These are phyloP conservation scores for Muntiacus reevesi DNA, from an alignment of 2,113 vertebrate genomes.

Conservation along the genomic window DNA sequence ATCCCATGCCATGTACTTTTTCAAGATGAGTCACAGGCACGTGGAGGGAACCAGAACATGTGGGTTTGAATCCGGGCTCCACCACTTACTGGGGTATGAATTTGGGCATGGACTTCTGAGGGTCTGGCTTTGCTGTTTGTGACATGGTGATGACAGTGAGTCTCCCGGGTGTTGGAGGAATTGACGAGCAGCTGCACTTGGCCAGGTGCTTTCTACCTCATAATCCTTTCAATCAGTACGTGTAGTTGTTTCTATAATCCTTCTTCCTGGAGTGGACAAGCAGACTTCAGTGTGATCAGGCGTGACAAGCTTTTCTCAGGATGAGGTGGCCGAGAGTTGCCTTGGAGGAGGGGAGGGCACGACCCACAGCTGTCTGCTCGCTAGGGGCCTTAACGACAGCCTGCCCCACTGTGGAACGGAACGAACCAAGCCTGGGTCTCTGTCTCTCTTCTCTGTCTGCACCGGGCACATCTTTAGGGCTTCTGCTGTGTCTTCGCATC, in stretches of 20 bases:
- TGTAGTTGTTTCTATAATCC: not conserved
- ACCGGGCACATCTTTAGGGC: not conserved
- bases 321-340: not conserved
- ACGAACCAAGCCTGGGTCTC: not conserved
- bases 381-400: not conserved
- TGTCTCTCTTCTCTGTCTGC: not conserved
- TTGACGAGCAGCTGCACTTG: fast-evolving
- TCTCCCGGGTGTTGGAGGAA: not conserved
- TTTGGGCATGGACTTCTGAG: not conserved
- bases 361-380: not conserved
- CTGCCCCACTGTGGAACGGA: not conserved
- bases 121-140: not conserved
- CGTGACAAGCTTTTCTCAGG: not conserved
- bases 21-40: not conserved
- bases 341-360: not conserved
- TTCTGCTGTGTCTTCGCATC: not conserved
- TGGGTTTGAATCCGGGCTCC: not conserved
- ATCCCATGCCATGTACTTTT: not conserved
- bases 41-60: not conserved
- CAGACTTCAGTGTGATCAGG: not conserved
- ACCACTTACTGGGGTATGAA: not conserved
- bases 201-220: not conserved
- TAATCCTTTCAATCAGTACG: fast-evolving
- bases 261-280: not conserved
- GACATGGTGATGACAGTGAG: not conserved